Conservation (phyloP, 2,888 invertebrate genomes). For the Volucella inanis region DNA sequence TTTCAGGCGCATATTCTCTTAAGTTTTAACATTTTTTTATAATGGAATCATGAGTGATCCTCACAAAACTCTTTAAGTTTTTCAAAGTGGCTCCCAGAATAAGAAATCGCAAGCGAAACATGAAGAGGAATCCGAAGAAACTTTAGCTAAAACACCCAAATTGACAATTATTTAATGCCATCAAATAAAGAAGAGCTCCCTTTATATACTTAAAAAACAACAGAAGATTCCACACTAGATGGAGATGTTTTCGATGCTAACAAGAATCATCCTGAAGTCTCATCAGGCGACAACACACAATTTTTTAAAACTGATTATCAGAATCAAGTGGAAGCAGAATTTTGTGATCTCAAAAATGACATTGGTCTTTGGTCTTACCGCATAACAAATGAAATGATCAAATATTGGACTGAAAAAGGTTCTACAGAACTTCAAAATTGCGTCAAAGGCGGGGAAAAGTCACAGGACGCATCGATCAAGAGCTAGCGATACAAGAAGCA, state of each 20-base stretch:
- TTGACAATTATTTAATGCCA: too few relatives aligned
- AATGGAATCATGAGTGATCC: constrained; percentile 13
- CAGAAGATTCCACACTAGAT: too few relatives aligned
- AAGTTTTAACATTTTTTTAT: too few relatives aligned
- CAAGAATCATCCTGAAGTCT: constrained; percentile 14
- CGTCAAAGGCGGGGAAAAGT: too few relatives aligned
- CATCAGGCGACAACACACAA: constrained; percentile 5
- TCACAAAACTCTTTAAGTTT: constrained; percentile 31
- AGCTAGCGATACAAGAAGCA: too few relatives aligned
- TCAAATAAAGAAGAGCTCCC: constrained; percentile 14
- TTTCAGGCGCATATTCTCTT: too few relatives aligned
- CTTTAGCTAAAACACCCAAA: constrained; percentile 37
- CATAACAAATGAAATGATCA: not conserved
- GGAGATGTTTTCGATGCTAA: too few relatives aligned
- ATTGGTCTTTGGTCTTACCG: constrained; percentile 16
- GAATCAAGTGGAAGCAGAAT: constrained; percentile 20
- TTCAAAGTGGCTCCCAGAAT: constrained; percentile 21
- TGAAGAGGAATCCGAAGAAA: constrained; percentile 29
- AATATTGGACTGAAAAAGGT: too few relatives aligned
- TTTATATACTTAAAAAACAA: too few relatives aligned
- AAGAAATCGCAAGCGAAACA: constrained; percentile 31
- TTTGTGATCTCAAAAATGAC: constrained; percentile 24
- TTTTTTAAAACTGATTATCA: constrained; percentile 26
- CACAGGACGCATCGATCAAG: too few relatives aligned
- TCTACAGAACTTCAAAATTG: constrained; percentile 1